Base-by-base conservation (phyloP, 2,888 invertebrate species). In the Thalpophila matura region DNA sequence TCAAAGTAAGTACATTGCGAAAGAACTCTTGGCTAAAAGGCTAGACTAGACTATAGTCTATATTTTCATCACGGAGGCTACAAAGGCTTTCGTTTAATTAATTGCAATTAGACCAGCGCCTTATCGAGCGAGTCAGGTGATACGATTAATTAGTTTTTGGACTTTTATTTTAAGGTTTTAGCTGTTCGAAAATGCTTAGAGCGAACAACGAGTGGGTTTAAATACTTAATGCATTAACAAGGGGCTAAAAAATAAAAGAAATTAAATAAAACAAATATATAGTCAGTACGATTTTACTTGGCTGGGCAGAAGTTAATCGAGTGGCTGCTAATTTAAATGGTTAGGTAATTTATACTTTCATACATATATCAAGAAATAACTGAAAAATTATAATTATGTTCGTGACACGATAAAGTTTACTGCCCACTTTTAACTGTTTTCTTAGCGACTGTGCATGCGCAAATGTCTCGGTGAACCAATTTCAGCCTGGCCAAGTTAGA, bases 31-130 rank as follows among this genome's bases (percentile, higher is more conserved):
- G 16, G 37, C 58, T 64, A 31, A 55, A 66, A 74, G 59, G 27
- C 54, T 59, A 27, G 31, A n/a, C 26, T 38, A 22, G 18, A 49
- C 29, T 27, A 14, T 16, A 37, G 77, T 68, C 56, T 74, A 65
- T 70, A 77, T 53, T 66, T 70, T 66, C 49, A 77, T 58, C 76
- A 57, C 43, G 53, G 50, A 42, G 59, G 68, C 68, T 78, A 82
- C 68, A 81, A 82, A 79, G 74, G 74, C 67, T 82, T 77, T 65
- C 77, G 65, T 79, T 83, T 86, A 88, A 87, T 88, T 87, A 88
- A 86, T 86, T 86, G 81, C 81, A 84, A 86, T 86, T 86, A 86
- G 76, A 55, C 73, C 56, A 61, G 57, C 57, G 80, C 62, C 80
- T 85, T 84, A 86, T 85, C 85, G 82, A 70, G 45, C 63, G 69